Evolutionary conservation across 2,797 vertebrate species (phyloP).

Genomic region (Notoglanidium macrostoma): DNA sequence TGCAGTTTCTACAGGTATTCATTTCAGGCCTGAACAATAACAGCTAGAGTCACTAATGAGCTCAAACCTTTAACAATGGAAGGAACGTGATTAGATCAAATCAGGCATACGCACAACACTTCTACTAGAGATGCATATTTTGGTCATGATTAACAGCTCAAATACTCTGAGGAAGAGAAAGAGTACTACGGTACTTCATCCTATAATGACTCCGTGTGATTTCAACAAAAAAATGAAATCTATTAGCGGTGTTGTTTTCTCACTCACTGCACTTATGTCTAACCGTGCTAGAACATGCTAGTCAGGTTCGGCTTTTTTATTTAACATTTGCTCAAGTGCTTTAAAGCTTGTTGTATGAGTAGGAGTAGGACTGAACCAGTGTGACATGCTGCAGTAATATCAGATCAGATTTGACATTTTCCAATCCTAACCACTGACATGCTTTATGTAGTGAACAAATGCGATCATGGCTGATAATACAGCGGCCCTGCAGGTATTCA

Average conservation of each 20-base stretch:
- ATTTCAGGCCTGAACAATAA: slow-evolving; percentile 21
- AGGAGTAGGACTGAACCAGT: neutral
- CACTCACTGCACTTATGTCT: neutral
- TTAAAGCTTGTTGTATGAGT: neutral
- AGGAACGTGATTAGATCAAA: neutral
- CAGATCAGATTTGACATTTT: slow-evolving; percentile 8
- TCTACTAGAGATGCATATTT: neutral
- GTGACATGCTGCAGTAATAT: neutral
- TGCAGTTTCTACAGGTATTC: slow-evolving; percentile 30
- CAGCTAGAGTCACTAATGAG: slow-evolving; percentile 19
- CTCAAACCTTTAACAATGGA: neutral
- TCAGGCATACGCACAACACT: neutral
- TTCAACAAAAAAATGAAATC: too few relatives aligned
- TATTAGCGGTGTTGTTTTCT: neutral
- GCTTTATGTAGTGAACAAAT: neutral
- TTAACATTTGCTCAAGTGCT: slow-evolving; percentile 6
- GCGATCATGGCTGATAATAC: neutral
- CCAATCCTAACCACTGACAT: neutral
- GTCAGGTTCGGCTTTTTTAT: neutral
- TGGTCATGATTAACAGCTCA: neutral
- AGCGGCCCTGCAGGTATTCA: neutral
- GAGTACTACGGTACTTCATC: neutral
- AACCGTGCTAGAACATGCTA: too few relatives aligned
- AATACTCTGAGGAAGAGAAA: neutral
- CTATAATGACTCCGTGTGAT: too few relatives aligned